phyloP scores from a whole-genome alignment of 2,113 vertebrate genomes.

The Perca fluviatilis region DNA sequence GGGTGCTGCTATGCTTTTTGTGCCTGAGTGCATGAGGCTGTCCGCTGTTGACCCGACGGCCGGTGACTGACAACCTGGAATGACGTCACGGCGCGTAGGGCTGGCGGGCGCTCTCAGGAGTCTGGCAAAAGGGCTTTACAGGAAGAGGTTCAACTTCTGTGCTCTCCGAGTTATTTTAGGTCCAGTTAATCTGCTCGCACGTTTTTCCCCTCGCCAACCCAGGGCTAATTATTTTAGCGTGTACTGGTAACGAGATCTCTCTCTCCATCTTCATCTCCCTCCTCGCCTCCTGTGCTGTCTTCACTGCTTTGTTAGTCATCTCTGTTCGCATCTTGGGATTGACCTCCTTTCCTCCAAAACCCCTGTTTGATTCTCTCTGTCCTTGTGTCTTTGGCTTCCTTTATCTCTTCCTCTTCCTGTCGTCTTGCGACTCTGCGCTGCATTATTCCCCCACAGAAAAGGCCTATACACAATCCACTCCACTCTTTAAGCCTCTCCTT shows the following conservation, averaged over 20 bases:
- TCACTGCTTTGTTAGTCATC: constrained; percentile 51
- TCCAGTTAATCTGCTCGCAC: constrained; percentile 63
- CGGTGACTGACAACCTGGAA: constrained; percentile 72
- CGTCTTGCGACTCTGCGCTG: constrained; percentile 44
- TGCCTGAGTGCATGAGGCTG: constrained; percentile 34
- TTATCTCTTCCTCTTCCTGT: constrained; percentile 64
- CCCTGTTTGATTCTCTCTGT: constrained; percentile 39
- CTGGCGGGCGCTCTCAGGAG: constrained; percentile 38
- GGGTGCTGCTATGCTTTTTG: constrained; percentile 30
- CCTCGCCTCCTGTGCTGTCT: constrained; percentile 14
- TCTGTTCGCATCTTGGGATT: constrained; percentile 52
- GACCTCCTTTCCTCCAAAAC: constrained; percentile 45
- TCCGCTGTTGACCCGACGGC: constrained; percentile 53
- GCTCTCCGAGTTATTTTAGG: constrained; percentile 60
- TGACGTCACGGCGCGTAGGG: constrained; percentile 78
- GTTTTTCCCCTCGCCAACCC: constrained; percentile 46
- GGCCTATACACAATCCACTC: constrained; percentile 73
- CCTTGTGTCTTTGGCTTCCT: constrained; percentile 55
- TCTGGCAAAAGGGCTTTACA: constrained; percentile 40
- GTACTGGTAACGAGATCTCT: constrained; percentile 64
- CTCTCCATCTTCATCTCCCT: constrained; percentile 38
- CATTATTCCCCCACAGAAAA: constrained; percentile 65
- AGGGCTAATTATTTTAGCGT: constrained; percentile 73
- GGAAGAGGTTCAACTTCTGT: constrained; percentile 48
- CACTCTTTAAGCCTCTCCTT: constrained; percentile 75